Percentiles rank a stretch among this genome's conserved stretches.
These are phyloP conservation scores for Centropus unirufus DNA, from an alignment of 2,113 vertebrate genomes.

Conservation along the genomic window DNA sequence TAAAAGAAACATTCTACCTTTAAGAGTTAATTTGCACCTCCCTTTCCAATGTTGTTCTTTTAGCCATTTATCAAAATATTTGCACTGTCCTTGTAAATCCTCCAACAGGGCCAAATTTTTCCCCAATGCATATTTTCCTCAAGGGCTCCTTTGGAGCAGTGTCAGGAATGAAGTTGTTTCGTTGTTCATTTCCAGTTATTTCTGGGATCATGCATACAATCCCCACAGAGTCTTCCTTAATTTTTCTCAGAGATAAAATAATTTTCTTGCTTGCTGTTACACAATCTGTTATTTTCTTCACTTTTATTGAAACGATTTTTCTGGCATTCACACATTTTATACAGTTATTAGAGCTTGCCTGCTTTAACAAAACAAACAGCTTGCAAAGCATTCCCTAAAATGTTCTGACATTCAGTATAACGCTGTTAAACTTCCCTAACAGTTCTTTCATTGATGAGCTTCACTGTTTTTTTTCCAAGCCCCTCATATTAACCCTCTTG, in stretches of 20 bases:
- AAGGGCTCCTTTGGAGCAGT: neutral
- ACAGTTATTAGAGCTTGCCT: neutral
- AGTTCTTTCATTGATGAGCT: neutral
- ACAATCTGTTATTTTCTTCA: neutral
- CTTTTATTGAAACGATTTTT: neutral
- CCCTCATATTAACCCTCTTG: neutral
- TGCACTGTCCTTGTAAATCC: neutral
- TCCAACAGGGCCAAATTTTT: neutral
- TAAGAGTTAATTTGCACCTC: neutral
- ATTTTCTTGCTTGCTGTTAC: neutral
- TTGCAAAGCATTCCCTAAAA: neutral
- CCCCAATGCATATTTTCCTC: neutral
- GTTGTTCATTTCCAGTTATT: neutral
- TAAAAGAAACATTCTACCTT: neutral
- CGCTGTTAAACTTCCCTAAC: neutral
- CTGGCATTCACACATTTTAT: neutral
- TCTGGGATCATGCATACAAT: neutral
- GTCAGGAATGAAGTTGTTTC: neutral
- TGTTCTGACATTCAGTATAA: neutral
- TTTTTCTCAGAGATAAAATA: constrained; percentile 8
- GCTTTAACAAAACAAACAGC: neutral
- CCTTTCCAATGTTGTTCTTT: neutral
- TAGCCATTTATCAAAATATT: neutral
- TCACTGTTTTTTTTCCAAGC: neutral
- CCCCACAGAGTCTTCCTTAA: neutral